Percentiles rank a stretch among this genome's conserved stretches.
phyloP scores from a whole-genome alignment of 2,797 vertebrate genomes.

The Anguilla obscura region DNA sequence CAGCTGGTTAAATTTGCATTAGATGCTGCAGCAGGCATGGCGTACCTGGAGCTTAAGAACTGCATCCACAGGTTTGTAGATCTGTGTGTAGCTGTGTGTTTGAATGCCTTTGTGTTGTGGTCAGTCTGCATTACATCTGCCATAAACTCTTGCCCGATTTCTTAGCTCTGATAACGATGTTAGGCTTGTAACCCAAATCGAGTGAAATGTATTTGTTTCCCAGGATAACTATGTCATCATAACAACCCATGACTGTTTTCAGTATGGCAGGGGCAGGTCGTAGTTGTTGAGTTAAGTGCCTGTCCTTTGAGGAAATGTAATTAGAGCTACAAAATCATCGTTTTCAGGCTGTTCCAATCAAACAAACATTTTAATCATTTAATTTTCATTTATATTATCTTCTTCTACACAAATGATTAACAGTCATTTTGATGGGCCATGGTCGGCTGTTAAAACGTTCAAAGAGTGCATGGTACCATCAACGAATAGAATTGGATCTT shows the following conservation, averaged over 20 bases:
- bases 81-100: not conserved
- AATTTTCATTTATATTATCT: not conserved
- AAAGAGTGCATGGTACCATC: not conserved
- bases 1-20: constrained; percentile 90
- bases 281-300: not conserved
- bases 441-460: not conserved
- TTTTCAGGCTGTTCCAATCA: not conserved
- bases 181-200: not conserved
- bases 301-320: not conserved
- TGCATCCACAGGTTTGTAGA: constrained; percentile 91
- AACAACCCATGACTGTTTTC: not conserved
- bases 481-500: not conserved
- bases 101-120: not conserved
- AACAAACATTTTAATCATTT: not conserved
- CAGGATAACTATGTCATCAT: not conserved
- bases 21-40: constrained; percentile 91
- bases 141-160: not conserved
- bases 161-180: not conserved
- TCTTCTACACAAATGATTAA: not conserved
- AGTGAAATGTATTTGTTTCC: not conserved
- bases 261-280: not conserved
- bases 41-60: constrained; percentile 93
- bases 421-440: not conserved
- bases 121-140: not conserved
- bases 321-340: not conserved